Evolutionary conservation across 2,888 invertebrate species (phyloP), one percentile per base, ranked within the genome.

Genomic region (Latrodectus hesperus): DNA sequence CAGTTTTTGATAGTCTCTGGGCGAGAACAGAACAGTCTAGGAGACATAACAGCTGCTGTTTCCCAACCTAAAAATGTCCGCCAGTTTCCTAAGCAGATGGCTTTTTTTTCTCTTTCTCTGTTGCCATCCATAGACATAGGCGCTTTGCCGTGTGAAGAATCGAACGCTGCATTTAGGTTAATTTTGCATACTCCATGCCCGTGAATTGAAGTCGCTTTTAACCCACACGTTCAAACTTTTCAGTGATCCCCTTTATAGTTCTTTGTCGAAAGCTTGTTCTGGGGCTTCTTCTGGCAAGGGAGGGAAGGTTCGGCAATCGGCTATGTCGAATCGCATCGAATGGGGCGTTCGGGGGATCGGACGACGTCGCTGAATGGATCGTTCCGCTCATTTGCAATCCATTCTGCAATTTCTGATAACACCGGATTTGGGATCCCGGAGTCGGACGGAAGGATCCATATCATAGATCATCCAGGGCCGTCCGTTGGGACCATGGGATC

Each of bases 151-250:
- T 86, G 86, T 87, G 86, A 87, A 87, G 86, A 76, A 60, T 55
- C 73, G 55, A 77, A 73, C 86, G 64, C 76, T 68, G 68, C 77
- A 77, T 87, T 87, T 87, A 86, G 77, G 76, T 81, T 87, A 87
- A 87, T 87, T 87, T 87, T 81, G 81, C 86, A 87, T 81, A 81
- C 81, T 81, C 81, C 77, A 51, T 87, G 86, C 81, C 81, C 86
- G 52, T 87, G 86, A 87, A 87, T 87, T 71, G 80, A 70, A 79
- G 70, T 79, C 74, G 67, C 79, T 70, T 60, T 75, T 75, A 75
- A 85, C 74, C 79, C 85, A 68, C 78, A 74, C 79, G 79, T 74
- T 85, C 81, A 76, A 60, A 86, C 85, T 80, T 80, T 80, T 55
- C 80, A 80, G 70, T 60, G 80, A 80, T 82, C 76, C 81, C 81